Evolutionary conservation across 2,113 vertebrate genomes (phyloP), one percentile per base, ranked within the genome.

Genomic region (Antechinus flavipes): DNA sequence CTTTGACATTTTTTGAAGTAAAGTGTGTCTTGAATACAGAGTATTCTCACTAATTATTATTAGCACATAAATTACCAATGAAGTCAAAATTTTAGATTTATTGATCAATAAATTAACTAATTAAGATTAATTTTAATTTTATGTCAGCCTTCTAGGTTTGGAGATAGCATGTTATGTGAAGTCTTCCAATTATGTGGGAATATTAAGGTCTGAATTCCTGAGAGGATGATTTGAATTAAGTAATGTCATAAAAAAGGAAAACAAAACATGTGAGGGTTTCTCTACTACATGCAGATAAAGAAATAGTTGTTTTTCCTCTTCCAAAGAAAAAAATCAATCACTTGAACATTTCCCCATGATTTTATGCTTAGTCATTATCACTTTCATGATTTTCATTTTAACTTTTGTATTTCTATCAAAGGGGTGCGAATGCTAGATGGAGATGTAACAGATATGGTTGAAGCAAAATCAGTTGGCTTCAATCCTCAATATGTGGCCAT

Each of bases 391-490:
- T 84, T 6, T 95, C 26, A 2, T 84, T 3, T 97, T 97, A 54
- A 68, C 76, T 97, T 50, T 93, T 2, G 91, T 89, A 97, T 97
- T 96, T 49, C 2, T 94, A 96, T 89, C 42, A 55, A 98, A 99
- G 99, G 99, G 92, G 99, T 99, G 54, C 99, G 99, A 16, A 99
- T 99, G 99, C 98, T 99, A 98, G 99, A 99, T 0, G 99, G 99
- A 94, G 99, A 99, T 25, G 99, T 99, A 93, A 99, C 99, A 0
- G 99, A 99, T 97, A 99, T 99, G 99, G 99, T 99, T 54, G 99
- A 99, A 98, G 99, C 99, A 1, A 99, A 99, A 95, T 99, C 99
- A 19, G 98, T 99, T 42, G 99, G 99, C 97, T 99, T 99, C 58
- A 99, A 99, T 90, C 99, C 99, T 1, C 99, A 99, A 95, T 99